Conservation (phyloP, 2,888 invertebrate species). For the Parnassius glacialis region DNA sequence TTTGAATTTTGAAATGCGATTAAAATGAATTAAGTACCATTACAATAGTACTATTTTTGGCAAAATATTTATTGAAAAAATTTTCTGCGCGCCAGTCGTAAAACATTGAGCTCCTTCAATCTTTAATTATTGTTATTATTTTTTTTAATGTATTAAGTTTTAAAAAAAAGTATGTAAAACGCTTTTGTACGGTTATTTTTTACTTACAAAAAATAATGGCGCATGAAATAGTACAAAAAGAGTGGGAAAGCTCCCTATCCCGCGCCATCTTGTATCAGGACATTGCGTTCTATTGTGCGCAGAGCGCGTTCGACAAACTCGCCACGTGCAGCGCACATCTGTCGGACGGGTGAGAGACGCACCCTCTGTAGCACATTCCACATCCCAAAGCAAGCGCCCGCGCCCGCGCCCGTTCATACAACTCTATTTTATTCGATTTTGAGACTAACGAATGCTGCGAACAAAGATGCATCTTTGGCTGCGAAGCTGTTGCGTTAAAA, state of each 20-base stretch:
- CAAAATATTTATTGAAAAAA: no score
- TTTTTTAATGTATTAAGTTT: no score
- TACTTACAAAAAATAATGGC: not conserved
- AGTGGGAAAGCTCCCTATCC: constrained; percentile 68
- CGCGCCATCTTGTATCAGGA: constrained; percentile 64
- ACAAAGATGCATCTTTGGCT: no score
- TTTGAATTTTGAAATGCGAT: no score
- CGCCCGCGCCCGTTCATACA: constrained; percentile 25
- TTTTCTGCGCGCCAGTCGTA: no score
- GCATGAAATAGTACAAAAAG: constrained; percentile 42
- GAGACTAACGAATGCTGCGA: not conserved
- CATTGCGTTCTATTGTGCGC: constrained; percentile 69
- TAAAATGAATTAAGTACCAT: no score
- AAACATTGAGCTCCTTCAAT: no score
- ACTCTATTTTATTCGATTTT: constrained; percentile 14
- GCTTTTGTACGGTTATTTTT: no score
- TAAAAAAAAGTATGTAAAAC: no score
- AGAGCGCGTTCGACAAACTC: constrained; percentile 43
- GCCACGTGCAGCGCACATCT: constrained; percentile 46
- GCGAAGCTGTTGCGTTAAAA: no score
- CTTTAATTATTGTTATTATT: no score
- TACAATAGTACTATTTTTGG: no score
- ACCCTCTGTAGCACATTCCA: constrained; percentile 37
- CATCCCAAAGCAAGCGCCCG: constrained; percentile 30
- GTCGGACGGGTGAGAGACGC: constrained; percentile 39